A percentile compares a stretch with the other conserved stretches of the same genome.
These are phyloP conservation scores for Barbus barbus DNA, from an alignment of 2,113 vertebrate genomes.

Conservation along the genomic window DNA sequence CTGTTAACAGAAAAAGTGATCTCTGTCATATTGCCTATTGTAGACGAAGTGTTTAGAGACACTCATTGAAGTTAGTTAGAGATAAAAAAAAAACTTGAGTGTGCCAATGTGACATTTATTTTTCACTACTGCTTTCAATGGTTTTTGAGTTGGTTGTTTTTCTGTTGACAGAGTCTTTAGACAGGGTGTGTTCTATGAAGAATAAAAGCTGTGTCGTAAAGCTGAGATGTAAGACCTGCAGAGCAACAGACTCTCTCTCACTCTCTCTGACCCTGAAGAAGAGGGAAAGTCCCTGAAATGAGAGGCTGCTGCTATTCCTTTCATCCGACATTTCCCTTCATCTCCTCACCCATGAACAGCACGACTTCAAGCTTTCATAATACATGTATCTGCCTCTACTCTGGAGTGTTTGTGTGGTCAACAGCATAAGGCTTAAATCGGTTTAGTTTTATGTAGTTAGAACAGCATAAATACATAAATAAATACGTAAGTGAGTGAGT, in stretches of 20 bases:
- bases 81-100: neutral
- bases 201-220: no score
- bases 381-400: no score
- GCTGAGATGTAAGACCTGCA: no score
- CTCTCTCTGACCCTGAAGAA: slow-evolving; percentile 9
- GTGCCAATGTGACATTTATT: neutral
- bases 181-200: no score
- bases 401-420: no score
- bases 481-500: neutral
- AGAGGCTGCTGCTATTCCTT: slow-evolving; percentile 39
- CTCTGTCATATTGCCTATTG: neutral
- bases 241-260: no score
- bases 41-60: neutral
- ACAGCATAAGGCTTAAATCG: no score
- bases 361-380: neutral
- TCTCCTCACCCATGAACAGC: slow-evolving; percentile 12
- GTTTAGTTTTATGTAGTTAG: no score
- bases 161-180: neutral
- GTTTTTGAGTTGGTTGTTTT: neutral
- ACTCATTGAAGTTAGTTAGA: neutral
- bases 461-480: neutral
- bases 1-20: neutral
- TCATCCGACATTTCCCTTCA: slow-evolving; percentile 22
- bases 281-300: slow-evolving; percentile 55
- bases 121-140: neutral